Conservation (phyloP, 2,797 vertebrate genomes). For the Cetoscarus ocellatus region DNA sequence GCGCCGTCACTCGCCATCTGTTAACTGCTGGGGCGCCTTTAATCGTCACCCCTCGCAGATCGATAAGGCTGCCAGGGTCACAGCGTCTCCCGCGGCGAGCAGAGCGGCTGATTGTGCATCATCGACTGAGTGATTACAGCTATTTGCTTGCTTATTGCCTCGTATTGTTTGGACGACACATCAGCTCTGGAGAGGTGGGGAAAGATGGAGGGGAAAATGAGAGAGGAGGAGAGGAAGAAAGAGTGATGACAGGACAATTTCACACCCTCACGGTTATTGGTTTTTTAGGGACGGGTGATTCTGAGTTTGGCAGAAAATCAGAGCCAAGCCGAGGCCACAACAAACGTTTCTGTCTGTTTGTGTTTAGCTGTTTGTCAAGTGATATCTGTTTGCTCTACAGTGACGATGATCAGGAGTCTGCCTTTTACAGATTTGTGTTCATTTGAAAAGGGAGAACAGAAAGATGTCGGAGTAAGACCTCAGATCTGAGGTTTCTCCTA, state of each 20-base stretch:
- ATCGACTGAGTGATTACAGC: constrained; percentile 65
- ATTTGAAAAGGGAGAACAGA: not conserved
- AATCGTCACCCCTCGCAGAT: constrained; percentile 40
- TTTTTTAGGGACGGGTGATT: constrained; percentile 52
- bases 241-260: constrained; percentile 68
- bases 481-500: not conserved
- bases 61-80: constrained; percentile 57
- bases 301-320: constrained; percentile 47
- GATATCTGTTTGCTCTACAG: not conserved
- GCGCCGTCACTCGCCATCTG: constrained; percentile 65
- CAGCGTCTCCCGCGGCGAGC: constrained; percentile 14
- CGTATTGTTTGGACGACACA: constrained; percentile 49
- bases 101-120: constrained; percentile 56
- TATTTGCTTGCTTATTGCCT: constrained; percentile 57
- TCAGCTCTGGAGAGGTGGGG: constrained; percentile 17
- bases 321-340: not conserved
- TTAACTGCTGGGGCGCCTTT: constrained; percentile 51
- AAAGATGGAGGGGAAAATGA: constrained; percentile 7
- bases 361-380: constrained; percentile 1
- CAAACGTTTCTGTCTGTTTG: not conserved
- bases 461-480: no score
- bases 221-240: constrained; percentile 32
- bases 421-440: not conserved
- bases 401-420: not conserved
- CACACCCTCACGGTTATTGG: constrained; percentile 64